Percentiles rank a stretch among this genome's conserved stretches.
These are phyloP conservation scores for Lagorchestes hirsutus DNA, from an alignment of 2,797 vertebrate genomes.

Conservation along the genomic window DNA sequence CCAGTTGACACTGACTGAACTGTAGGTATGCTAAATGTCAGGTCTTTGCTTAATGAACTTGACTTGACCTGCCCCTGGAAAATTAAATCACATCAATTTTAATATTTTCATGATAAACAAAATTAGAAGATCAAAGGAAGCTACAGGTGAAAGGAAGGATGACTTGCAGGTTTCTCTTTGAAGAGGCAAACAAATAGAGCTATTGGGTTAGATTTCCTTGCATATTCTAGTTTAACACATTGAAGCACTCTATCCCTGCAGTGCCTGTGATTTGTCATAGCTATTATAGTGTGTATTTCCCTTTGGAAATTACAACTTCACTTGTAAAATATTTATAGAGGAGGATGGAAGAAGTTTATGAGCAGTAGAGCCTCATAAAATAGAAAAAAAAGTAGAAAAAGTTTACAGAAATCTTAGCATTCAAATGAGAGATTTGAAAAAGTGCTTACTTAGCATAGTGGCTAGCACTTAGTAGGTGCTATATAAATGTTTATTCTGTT, in stretches of 20 bases:
- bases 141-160: neutral
- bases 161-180: neutral
- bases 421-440: neutral
- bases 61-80: neutral
- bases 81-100: neutral
- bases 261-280: neutral
- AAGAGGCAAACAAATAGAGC: neutral
- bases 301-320: neutral
- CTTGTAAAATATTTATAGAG: neutral
- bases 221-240: neutral
- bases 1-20: neutral
- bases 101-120: neutral
- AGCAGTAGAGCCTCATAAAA: neutral
- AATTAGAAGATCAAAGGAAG: neutral
- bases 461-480: neutral
- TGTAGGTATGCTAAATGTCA: neutral
- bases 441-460: neutral
- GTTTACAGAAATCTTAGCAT: neutral
- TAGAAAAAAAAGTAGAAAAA: neutral
- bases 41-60: neutral
- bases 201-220: neutral
- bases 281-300: neutral
- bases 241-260: neutral
- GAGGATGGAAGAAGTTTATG: neutral
- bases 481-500: neutral